phyloP scores from a whole-genome alignment of 2,113 vertebrate species.

The Leuciscus idus region DNA sequence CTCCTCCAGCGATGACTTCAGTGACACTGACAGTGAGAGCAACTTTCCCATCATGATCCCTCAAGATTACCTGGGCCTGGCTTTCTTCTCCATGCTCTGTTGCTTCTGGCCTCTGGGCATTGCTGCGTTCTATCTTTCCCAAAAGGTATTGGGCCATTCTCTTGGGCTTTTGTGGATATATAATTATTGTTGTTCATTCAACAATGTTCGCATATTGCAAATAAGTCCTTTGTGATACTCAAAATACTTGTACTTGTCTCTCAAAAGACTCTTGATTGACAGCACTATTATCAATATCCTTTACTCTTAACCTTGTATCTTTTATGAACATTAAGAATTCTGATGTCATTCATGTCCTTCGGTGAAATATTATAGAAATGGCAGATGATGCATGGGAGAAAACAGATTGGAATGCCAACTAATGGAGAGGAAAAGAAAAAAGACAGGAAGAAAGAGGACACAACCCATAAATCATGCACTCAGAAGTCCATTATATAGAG shows the following conservation, averaged over 20 bases:
- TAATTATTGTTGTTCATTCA: neutral
- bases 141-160: constrained; percentile 77
- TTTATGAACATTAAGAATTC: constrained; percentile 28
- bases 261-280: neutral
- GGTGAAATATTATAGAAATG: constrained; percentile 26
- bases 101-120: constrained; percentile 93
- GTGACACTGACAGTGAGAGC: constrained; percentile 81
- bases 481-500: neutral
- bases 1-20: constrained; percentile 83
- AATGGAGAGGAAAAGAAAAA: constrained; percentile 34
- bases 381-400: constrained; percentile 19
- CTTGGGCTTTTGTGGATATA: neutral
- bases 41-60: constrained; percentile 84
- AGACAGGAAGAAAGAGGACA: neutral
- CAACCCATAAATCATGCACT: constrained; percentile 29
- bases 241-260: neutral
- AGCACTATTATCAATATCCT: neutral
- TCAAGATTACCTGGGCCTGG: constrained; percentile 86
- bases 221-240: neutral
- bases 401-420: constrained; percentile 33
- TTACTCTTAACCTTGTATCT: neutral
- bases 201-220: neutral
- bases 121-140: constrained; percentile 88
- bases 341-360: constrained; percentile 17
- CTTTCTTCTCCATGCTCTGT: constrained; percentile 91